phyloP scores from a whole-genome alignment of 2,797 vertebrate genomes.

The Accipiter superciliosus region DNA sequence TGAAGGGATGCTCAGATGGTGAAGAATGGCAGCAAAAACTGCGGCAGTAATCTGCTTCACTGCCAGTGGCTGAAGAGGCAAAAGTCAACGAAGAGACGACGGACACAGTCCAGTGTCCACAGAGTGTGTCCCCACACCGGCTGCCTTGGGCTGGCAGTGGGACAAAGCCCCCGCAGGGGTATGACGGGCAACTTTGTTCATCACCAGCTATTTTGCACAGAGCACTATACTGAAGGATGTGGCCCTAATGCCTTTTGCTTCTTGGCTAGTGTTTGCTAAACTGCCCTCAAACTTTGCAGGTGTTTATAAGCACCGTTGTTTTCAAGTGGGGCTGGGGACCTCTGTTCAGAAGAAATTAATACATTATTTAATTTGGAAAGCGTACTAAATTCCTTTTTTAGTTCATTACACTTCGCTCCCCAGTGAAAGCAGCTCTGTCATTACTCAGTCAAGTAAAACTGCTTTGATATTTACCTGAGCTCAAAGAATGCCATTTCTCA shows the following conservation, averaged over 20 bases:
- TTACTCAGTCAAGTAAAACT: constrained; percentile 2
- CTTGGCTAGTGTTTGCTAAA: not conserved
- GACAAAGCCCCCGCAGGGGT: not conserved
- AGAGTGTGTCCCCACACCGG: accelerated
- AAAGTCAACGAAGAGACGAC: not conserved
- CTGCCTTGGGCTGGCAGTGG: not conserved
- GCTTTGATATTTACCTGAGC: constrained; percentile 60
- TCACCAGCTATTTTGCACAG: not conserved
- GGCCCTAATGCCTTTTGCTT: not conserved
- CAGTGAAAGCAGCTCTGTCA: constrained; percentile 29
- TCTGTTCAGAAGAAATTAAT: constrained; percentile 5
- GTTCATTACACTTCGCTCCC: constrained; percentile 23
- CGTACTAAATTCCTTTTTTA: constrained; percentile 38
- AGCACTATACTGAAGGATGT: not conserved
- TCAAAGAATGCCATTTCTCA: constrained; percentile 60
- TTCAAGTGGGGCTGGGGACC: not conserved
- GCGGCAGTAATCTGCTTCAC: accelerated
- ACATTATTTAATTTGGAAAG: constrained; percentile 60
- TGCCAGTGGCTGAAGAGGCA: not conserved
- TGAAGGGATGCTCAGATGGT: not conserved
- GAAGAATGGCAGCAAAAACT: not conserved
- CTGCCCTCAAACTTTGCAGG: not conserved
- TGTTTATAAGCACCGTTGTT: not conserved
- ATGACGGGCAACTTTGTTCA: accelerated
- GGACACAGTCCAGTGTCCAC: not conserved